Evolutionary conservation across 2,113 vertebrate genomes (phyloP), one percentile per base, ranked within the genome.

Genomic region (Anser brachyrhynchus): DNA sequence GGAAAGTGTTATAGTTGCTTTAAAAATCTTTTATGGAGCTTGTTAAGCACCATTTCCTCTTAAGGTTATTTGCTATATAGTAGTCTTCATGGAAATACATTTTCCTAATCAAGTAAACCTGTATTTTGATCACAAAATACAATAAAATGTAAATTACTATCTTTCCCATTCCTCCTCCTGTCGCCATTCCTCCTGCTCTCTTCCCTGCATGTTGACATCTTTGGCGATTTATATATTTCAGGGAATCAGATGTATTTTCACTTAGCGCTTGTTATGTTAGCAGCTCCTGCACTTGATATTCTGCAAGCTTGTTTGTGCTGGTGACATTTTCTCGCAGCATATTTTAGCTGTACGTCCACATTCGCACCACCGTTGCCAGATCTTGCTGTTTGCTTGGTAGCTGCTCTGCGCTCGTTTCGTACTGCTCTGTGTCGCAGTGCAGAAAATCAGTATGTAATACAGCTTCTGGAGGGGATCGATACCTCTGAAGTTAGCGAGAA

Each of bases 271-370:
- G 20, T 73, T 88, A 25, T 6, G 5, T 77, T 88, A 52, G 61
- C 59, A 85, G 64, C 41, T 92, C 44, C 31, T 85, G 62, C 44
- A 66, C 17, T 59, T 52, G 31, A n/a, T 90, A 43, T 83, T 94
- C 72, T 55, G 59, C 80, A 77, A 93, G 37, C 26, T 62, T 59
- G 16, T 91, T 83, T 87, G 39, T 91, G 74, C 90, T 83, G 37
- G 44, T 87, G n/a, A 77, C 71, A n/a, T 31, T 82, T 95, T 95
- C 77, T 95, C 75, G 64, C 59, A 59, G 85, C 44, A 39, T 85
- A 51, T 95, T 92, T 95, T 65, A 91, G 33, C 11, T 57, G 51
- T 33, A 41, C 11, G 6, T 90, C 52, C 46, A 16, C 31, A 23
- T 35, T 89, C 49, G 29, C n/a, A 7, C 39, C 39, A 8, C 46